A percentile compares a stretch with the other conserved stretches of the same genome.
These are phyloP conservation scores for Siniperca scherzeri DNA, from an alignment of 2,797 vertebrate genomes.

Conservation along the genomic window DNA sequence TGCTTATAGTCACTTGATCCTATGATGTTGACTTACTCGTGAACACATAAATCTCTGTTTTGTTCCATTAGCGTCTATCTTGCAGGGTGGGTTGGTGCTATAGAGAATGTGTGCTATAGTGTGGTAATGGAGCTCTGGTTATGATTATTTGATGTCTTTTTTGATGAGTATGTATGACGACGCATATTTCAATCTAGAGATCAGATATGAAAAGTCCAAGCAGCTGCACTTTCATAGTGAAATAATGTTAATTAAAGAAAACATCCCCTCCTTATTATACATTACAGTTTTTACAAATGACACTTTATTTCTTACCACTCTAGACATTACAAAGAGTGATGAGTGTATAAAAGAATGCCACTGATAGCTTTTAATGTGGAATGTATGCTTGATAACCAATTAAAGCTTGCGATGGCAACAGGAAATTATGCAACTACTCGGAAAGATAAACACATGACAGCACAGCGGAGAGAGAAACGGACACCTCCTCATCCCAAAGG, in stretches of 20 bases:
- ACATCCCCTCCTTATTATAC: conserved; percentile 45
- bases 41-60: background rate
- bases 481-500: conserved; percentile 51
- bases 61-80: background rate
- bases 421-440: conserved; percentile 49
- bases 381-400: conserved; percentile 26
- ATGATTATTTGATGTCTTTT: conserved; percentile 33
- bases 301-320: background rate
- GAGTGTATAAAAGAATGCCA: conserved; percentile 43
- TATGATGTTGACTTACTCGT: background rate
- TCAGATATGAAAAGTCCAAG: conserved; percentile 49
- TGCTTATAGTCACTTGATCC: background rate
- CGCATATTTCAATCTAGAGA: conserved; percentile 27
- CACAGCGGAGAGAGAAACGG: conserved; percentile 2
- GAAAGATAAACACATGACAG: conserved; percentile 71
- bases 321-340: conserved; percentile 52
- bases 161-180: conserved; percentile 22
- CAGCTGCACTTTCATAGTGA: conserved; percentile 14
- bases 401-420: conserved; percentile 35
- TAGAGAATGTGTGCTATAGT: background rate
- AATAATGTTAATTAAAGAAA: conserved; percentile 45
- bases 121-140: conserved; percentile 19
- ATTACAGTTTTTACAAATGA: background rate
- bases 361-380: conserved; percentile 39
- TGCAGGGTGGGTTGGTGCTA: background rate